Evolutionary conservation across 2,888 invertebrate species (phyloP), one percentile per base, ranked within the genome.

Genomic region (Axea sp.): DNA sequence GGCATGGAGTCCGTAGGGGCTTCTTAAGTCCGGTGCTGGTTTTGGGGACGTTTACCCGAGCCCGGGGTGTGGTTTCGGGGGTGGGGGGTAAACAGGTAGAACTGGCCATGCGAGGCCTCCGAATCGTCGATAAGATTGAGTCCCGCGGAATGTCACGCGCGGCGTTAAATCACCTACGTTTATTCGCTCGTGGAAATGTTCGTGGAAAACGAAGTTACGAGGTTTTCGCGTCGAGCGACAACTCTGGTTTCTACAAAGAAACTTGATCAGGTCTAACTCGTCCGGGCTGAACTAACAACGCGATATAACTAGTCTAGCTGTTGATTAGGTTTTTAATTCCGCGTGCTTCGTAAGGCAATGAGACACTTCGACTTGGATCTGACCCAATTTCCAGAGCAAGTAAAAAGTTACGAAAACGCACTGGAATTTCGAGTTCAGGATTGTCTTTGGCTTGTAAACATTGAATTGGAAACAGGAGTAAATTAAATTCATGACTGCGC

Each of bases 251-350:
- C 67, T 71, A 60, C 59, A 30, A 47, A 69, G 73, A 76, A 76
- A 76, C 76, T 73, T 55, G 71, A 71, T 47, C 73, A 47, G 71
- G 72, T 60, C 47, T 43, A 64, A 60, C 68, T 68, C 59, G 76
- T 55, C 53, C 57, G 62, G 53, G 64, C 51, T 31, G 49, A 17
- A 49, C 69, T 71, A 73, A 60, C 47, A 33, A 26, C 49, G 53
- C 49, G 49, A 64, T 45, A 35, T 19, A 65, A 74, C 76, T 77
- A 74, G 77, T 76, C 76, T 79, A 78, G 75, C 71, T 71, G 73
- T 55, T 72, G 72, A 73, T 73, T 64, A 55, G 71, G 76, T 53
- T 67, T 77, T 78, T 74, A 77, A 77, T 59, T 75, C 47, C 69
- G 75, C 68, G 71, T 69, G 55, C 76, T 45, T 45, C 64, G 73